Percentiles rank a stretch among this genome's conserved stretches.
Conservation (phyloP, 2,797 vertebrate species). For the Ibycter americanus region DNA sequence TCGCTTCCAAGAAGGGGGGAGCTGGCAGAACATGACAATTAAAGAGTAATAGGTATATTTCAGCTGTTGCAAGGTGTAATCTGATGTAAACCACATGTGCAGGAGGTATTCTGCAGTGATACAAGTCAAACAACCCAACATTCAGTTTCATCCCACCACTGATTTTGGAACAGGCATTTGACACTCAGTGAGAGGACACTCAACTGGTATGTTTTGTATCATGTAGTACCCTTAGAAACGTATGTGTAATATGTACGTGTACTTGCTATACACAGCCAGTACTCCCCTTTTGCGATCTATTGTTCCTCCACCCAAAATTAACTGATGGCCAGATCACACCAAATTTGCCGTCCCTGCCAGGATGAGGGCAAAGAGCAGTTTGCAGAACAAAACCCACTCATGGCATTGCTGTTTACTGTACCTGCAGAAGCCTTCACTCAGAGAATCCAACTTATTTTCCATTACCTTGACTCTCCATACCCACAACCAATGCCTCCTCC, state of each 20-base stretch:
- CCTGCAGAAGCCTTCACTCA: neutral
- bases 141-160: neutral
- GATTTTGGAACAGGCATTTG: neutral
- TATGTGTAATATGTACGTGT: neutral
- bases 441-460: neutral
- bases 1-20: neutral
- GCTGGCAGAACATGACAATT: neutral
- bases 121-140: neutral
- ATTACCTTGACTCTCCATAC: neutral
- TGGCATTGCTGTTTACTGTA: neutral
- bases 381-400: neutral
- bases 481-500: neutral
- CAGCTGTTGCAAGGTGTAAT: neutral
- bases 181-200: neutral
- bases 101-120: neutral
- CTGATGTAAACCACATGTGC: accelerated
- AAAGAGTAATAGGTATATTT: neutral
- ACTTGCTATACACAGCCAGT: neutral
- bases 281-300: neutral
- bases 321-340: neutral
- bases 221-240: neutral
- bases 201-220: neutral
- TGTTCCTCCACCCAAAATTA: neutral
- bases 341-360: neutral
- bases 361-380: neutral